These are phyloP conservation scores for Nettapus auritus DNA, from an alignment of 2,113 vertebrate genomes.

Conservation along the genomic window DNA sequence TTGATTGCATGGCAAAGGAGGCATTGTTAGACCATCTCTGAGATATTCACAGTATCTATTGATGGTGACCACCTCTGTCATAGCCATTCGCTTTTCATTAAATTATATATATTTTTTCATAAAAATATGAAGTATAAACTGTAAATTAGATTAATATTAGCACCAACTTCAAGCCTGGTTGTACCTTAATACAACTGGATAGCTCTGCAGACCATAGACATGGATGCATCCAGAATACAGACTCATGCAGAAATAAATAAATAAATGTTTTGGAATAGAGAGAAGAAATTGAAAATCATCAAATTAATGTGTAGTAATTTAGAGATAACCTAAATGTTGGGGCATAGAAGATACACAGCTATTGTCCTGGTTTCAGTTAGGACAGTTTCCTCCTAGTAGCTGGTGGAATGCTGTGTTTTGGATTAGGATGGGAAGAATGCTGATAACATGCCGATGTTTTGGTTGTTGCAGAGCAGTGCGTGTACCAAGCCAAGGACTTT, in stretches of 20 bases:
- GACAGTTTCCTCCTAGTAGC: too few relatives aligned
- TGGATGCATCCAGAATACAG: not conserved
- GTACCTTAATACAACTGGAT: not conserved
- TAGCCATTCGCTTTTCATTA: not conserved
- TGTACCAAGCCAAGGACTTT: too few relatives aligned
- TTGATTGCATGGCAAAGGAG: not conserved
- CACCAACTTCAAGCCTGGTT: not conserved
- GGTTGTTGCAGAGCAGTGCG: too few relatives aligned
- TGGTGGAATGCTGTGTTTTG: too few relatives aligned
- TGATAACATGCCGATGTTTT: too few relatives aligned
- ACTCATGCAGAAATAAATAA: rapidly evolving
- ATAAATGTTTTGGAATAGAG: not conserved
- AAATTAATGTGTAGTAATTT: not conserved
- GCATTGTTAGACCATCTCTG: not conserved
- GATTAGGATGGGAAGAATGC: too few relatives aligned
- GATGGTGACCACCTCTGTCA: not conserved
- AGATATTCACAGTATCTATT: not conserved
- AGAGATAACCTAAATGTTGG: not conserved
- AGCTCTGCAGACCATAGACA: not conserved
- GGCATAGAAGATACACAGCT: not conserved
- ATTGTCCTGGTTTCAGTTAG: too few relatives aligned
- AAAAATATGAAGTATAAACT: not conserved
- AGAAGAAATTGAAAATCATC: not conserved
- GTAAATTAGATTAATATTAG: not conserved
- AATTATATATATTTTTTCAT: not conserved